These are phyloP conservation scores for Acinonyx jubatus DNA, from an alignment of 2,113 vertebrate species.

Conservation along the genomic window DNA sequence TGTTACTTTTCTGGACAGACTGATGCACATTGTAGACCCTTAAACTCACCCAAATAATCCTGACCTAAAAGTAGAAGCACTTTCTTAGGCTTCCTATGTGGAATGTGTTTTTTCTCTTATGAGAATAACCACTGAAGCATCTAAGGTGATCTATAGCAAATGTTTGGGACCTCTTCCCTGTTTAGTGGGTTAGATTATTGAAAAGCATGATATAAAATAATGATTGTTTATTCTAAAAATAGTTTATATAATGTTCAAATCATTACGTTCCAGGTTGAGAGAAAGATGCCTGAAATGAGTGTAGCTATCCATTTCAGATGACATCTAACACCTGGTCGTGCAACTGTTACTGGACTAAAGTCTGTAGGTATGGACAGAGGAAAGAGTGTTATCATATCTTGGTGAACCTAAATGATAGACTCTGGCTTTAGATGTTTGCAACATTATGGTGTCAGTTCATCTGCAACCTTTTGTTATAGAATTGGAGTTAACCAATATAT, in stretches of 20 bases:
- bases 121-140: neutral
- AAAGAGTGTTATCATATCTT: neutral
- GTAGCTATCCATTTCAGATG: neutral
- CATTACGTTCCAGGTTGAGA: neutral
- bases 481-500: neutral
- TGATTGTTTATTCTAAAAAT: neutral
- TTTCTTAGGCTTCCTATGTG: neutral
- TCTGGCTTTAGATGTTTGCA: neutral
- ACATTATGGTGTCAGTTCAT: neutral
- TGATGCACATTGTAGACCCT: neutral
- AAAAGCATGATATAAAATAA: neutral
- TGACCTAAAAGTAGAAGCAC: neutral
- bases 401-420: neutral
- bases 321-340: neutral
- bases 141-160: neutral
- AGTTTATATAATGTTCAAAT: neutral
- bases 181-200: neutral
- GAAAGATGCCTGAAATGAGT: neutral
- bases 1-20: neutral
- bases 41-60: neutral
- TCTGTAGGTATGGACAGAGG: neutral
- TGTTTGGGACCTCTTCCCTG: neutral
- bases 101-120: neutral
- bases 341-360: fast-evolving
- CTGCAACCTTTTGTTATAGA: neutral